Percentiles rank a stretch among this genome's conserved stretches.
Evolutionary conservation across 92 coral and sea anemone species (phyloP).

Genomic region (Porites rus): DNA sequence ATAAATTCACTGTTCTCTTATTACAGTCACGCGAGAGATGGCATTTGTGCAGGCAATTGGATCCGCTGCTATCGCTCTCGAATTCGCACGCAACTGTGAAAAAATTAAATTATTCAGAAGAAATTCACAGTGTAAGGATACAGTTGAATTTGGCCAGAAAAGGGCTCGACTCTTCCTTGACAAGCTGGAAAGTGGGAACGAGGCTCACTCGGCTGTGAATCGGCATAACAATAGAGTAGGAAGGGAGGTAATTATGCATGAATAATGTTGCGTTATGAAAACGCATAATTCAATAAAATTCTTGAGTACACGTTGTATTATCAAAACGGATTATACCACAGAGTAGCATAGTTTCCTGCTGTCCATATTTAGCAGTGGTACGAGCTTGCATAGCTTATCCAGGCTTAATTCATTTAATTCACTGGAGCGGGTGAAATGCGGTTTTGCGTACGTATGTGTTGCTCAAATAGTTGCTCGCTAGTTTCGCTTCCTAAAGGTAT

Average conservation of each 20-base stretch:
- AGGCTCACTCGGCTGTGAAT: neutral
- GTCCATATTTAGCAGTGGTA: too few relatives aligned
- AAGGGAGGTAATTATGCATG: neutral
- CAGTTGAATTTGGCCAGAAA: neutral
- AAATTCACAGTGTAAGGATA: neutral
- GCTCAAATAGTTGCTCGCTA: too few relatives aligned
- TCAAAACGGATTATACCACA: too few relatives aligned
- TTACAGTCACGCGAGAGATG: neutral
- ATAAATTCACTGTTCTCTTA: neutral
- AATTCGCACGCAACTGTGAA: neutral
- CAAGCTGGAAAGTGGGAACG: conserved; percentile 5
- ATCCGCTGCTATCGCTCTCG: conserved; percentile 8
- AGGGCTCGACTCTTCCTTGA: neutral
- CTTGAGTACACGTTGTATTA: neutral
- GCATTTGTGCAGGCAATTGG: conserved; percentile 2
- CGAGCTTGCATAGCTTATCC: too few relatives aligned
- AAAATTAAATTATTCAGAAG: neutral
- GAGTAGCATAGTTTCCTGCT: too few relatives aligned
- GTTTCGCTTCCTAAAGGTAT: too few relatives aligned
- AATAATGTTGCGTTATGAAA: neutral
- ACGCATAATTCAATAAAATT: neutral
- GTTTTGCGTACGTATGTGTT: too few relatives aligned
- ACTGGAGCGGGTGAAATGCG: too few relatives aligned
- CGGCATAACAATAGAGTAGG: conserved; percentile 10
- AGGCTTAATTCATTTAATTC: too few relatives aligned